phyloP scores from a whole-genome alignment of 1,140 invertebrate genomes.

The Heliconius hewitsoni region DNA sequence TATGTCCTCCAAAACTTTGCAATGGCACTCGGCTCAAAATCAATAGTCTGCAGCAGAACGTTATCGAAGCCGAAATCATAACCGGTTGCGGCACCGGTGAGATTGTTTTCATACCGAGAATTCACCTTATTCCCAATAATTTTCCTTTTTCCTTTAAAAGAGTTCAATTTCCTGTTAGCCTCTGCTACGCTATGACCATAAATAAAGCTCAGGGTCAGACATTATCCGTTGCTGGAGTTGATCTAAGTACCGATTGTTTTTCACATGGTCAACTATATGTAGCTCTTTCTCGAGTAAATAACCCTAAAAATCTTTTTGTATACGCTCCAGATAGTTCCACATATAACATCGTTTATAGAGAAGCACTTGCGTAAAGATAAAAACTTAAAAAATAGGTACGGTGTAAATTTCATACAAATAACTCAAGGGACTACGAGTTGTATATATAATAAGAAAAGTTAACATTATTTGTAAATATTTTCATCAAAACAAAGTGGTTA shows the following conservation, averaged over 20 bases:
- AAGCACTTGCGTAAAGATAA: not conserved
- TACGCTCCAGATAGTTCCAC: no score
- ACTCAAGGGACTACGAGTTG: no score
- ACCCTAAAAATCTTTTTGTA: no score
- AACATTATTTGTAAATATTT: no score
- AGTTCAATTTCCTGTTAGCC: slow-evolving; percentile 31
- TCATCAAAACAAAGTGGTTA: no score
- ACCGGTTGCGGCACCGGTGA: slow-evolving; percentile 35
- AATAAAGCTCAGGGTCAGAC: not conserved
- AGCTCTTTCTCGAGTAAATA: no score
- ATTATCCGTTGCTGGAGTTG: not conserved
- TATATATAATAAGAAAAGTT: no score
- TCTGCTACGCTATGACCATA: slow-evolving; percentile 29
- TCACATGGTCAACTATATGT: no score
- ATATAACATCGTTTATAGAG: no score
- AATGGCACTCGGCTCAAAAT: slow-evolving; percentile 45
- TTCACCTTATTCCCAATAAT: slow-evolving; percentile 38
- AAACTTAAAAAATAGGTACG: no score
- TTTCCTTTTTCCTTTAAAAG: slow-evolving; percentile 41
- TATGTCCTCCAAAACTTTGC: slow-evolving; percentile 36
- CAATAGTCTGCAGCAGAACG: slow-evolving; percentile 30
- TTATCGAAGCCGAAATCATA: slow-evolving; percentile 40
- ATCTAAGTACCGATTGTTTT: not conserved
- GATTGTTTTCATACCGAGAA: slow-evolving; percentile 38
- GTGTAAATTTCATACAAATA: no score